Base-by-base conservation (phyloP, 2,113 vertebrate genomes). In the Chinchilla lanigera region DNA sequence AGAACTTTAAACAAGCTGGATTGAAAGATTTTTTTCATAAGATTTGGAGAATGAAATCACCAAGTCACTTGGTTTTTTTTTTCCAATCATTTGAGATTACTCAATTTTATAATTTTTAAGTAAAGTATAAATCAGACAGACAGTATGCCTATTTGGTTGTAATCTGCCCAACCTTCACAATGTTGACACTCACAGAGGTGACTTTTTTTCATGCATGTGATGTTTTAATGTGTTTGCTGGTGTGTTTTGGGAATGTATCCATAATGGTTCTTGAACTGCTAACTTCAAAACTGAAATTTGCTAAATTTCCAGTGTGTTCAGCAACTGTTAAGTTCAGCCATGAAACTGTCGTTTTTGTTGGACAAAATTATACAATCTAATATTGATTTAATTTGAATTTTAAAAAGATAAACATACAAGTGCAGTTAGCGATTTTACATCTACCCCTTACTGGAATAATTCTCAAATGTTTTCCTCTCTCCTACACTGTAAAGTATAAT, bases 1-100 rank as follows among this genome's bases (percentile, higher is more conserved):
- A 91, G 50, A 97, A 97, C 78, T 97, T 97, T 94, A 97, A 98
- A 96, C 65, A 98, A 95, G 47, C 20, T 81, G n/a, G n/a, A 96
- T 41, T 86, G 54, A 92, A 97, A 77, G 69, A 87, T 90, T 92
- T 96, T 63, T 61, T 94, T 83, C 97, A 83, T 94, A 97, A 93
- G 58, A 97, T 96, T 95, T 96, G 50, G 30, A 30, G 38, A 30
- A 86, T 87, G 30, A 96, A 95, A 93, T 93, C 86, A 88, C 77
- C 92, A 95, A 94, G 50, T 78, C 63, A 80, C 52, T 54, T 86
- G 30, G 60, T 26, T 61, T 61, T 24, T 92, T 97, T 85, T 94
- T 95, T 82, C 65, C 69, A 93, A 19, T 30, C 69, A 20, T 13
- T 88, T 94, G 50, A 90, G 35, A 94, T 61, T 92, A 89, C 86